Conservation (phyloP, 2,888 invertebrate genomes). For the Cryptosula pallasiana region DNA sequence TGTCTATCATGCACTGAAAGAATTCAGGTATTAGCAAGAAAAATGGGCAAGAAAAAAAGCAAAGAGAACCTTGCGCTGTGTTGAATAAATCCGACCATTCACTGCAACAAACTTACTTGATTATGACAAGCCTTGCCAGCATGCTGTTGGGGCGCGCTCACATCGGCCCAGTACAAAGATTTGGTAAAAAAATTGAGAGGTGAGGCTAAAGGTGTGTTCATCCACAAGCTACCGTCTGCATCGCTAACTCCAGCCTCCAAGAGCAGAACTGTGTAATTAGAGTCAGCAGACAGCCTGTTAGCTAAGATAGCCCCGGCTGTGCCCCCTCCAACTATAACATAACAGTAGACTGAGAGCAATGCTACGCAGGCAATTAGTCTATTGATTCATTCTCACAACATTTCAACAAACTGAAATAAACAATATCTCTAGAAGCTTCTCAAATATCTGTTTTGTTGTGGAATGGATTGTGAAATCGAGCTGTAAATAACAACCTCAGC, state of each 20-base stretch:
- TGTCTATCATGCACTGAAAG: not conserved
- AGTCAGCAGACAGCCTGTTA: conserved; percentile 23
- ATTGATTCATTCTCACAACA: no score
- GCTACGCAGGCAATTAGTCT: no score
- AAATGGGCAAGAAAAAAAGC: conserved; percentile 40
- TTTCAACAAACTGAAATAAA: no score
- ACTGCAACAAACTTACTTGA: no score
- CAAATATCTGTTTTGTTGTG: no score
- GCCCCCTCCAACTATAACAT: conserved; percentile 16
- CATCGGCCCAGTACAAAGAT: not conserved
- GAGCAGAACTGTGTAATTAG: not conserved
- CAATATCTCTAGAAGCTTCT: no score
- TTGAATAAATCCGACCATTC: not conserved
- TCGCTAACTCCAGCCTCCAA: conserved; percentile 14
- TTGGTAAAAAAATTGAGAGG: not conserved
- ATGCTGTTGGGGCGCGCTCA: not conserved
- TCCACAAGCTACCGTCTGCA: not conserved
- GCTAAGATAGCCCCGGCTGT: conserved; percentile 8
- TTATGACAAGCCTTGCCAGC: not conserved
- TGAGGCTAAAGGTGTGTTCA: not conserved
- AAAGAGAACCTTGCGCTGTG: not conserved
- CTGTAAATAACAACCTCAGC: no score
- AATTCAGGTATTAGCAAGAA: not conserved
- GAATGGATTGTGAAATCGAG: no score
- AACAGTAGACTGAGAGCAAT: not conserved